These are phyloP conservation scores for Nannobrachium achirus DNA, from an alignment of 2,113 vertebrate species.

Conservation along the genomic window DNA sequence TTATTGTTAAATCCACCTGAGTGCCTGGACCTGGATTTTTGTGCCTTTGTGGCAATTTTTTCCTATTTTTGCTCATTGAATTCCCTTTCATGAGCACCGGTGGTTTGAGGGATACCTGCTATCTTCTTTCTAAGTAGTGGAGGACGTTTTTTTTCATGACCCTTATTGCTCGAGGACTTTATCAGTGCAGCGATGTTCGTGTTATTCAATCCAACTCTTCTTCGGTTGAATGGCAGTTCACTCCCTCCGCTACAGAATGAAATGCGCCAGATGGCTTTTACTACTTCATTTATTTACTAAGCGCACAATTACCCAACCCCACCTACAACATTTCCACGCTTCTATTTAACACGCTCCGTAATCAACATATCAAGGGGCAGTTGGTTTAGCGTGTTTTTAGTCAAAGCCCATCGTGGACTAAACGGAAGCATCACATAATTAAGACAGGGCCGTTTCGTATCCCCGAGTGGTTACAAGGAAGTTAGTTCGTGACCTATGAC, in stretches of 20 bases:
- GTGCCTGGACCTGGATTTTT: too few species aligned
- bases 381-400: conserved; percentile 35
- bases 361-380: conserved; percentile 46
- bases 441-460: conserved; percentile 22
- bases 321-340: conserved; percentile 50
- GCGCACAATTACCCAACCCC: conserved; percentile 65
- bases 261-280: conserved; percentile 68
- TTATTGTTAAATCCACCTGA: too few species aligned
- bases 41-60: too few species aligned
- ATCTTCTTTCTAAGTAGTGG: neutral
- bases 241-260: conserved; percentile 33
- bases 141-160: conserved; percentile 5
- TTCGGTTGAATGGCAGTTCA: conserved; percentile 36
- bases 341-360: conserved; percentile 54
- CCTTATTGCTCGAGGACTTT: conserved; percentile 37
- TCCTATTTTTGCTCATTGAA: too few species aligned
- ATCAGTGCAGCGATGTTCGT: conserved; percentile 4
- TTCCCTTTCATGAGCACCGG: too few species aligned
- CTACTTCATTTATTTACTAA: conserved; percentile 68
- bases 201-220: conserved; percentile 20
- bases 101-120: too few species aligned
- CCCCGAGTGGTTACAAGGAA: conserved; percentile 15
- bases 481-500: conserved; percentile 38
- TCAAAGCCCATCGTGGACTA: conserved; percentile 20
- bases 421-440: conserved; percentile 29